Conservation (phyloP, 1,140 invertebrate genomes). For the Whitmania pigra region DNA sequence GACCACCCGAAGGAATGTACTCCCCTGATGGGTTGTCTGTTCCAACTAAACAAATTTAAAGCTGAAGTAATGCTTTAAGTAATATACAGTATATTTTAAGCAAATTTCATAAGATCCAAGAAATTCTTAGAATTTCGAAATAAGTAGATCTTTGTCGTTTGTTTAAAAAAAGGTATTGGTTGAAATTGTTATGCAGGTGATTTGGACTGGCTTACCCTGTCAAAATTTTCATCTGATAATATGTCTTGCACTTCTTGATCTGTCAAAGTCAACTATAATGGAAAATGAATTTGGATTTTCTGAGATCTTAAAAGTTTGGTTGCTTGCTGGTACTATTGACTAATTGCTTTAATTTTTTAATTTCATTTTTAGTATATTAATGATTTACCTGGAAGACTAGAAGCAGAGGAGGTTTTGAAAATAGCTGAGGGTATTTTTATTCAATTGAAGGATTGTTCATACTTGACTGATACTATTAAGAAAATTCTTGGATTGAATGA, state of each 20-base stretch:
- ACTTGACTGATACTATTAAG: conserved; percentile 34
- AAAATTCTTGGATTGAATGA: no score
- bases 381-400: conserved; percentile 69
- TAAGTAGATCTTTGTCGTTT: neutral
- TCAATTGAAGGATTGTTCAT: conserved; percentile 50
- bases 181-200: conserved; percentile 48
- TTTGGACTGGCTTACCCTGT: conserved; percentile 82
- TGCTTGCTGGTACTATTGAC: conserved; percentile 24
- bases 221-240: conserved; percentile 84
- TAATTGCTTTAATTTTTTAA: conserved; percentile 26
- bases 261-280: conserved; percentile 70
- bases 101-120: neutral
- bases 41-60: no score
- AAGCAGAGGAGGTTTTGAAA: conserved; percentile 62
- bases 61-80: no score
- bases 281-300: conserved; percentile 82
- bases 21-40: no score
- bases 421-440: conserved; percentile 77
- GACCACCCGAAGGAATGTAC: no score
- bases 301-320: conserved; percentile 77
- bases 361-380: conserved; percentile 68
- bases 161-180: conserved; percentile 2
- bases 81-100: no score
- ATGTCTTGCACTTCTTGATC: conserved; percentile 76
- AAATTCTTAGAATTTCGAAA: neutral